These are phyloP conservation scores for Poeciliopsis gracilis DNA, from an alignment of 2,797 vertebrate species.

Conservation along the genomic window DNA sequence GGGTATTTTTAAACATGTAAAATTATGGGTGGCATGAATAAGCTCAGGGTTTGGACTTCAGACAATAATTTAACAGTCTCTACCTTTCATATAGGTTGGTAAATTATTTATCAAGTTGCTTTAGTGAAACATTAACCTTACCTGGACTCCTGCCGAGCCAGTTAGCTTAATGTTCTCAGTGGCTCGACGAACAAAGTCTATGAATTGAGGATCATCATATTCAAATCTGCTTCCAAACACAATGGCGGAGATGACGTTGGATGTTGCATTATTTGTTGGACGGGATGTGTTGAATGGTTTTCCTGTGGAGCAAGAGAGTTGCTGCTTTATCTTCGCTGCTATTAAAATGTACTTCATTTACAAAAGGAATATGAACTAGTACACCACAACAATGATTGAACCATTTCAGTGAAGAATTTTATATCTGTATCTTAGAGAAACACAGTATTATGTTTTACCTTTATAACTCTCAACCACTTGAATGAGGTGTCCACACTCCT, in stretches of 20 bases:
- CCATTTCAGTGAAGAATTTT: background rate
- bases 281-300: constrained; percentile 48
- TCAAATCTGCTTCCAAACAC: constrained; percentile 79
- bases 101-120: no score
- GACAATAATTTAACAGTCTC: background rate
- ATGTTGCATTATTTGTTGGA: constrained; percentile 62
- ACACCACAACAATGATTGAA: background rate
- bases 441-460: constrained; percentile 53
- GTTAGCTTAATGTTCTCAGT: constrained; percentile 29
- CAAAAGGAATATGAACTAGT: background rate
- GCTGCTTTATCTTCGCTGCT: background rate
- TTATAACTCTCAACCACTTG: constrained; percentile 62
- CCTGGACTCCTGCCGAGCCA: constrained; percentile 60
- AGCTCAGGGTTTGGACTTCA: background rate
- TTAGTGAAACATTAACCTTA: constrained; percentile 15
- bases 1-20: background rate
- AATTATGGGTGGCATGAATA: background rate
- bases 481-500: constrained; percentile 71
- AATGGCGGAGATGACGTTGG: constrained; percentile 77
- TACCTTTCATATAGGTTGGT: background rate
- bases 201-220: constrained; percentile 67
- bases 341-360: background rate
- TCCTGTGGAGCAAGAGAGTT: constrained; percentile 31
- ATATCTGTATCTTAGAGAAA: background rate
- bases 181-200: constrained; percentile 48